phyloP scores from a whole-genome alignment of 2,113 vertebrate genomes.

The Gymnocephalus cernua region DNA sequence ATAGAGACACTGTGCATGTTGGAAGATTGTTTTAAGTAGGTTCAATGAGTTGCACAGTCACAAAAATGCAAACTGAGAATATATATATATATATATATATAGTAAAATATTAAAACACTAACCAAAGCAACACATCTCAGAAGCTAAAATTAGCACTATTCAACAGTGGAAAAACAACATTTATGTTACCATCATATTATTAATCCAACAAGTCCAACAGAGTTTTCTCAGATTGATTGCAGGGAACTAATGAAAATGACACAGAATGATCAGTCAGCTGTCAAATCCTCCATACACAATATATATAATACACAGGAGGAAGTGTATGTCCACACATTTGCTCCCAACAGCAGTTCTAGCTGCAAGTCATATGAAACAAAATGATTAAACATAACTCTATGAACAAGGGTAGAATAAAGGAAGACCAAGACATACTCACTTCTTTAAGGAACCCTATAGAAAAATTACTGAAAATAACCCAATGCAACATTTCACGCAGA shows the following conservation, averaged over 20 bases:
- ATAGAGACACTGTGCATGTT: neutral
- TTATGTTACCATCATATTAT: neutral
- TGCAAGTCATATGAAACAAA: neutral
- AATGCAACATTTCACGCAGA: too few species aligned
- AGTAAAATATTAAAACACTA: neutral
- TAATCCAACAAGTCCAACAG: neutral
- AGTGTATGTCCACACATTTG: slow-evolving; percentile 14
- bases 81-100: too few species aligned
- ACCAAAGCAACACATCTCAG: neutral
- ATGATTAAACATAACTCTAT: neutral
- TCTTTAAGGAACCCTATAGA: neutral
- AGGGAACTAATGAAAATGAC: neutral
- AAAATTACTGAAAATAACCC: neutral
- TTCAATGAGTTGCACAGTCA: slow-evolving; percentile 7
- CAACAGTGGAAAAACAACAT: neutral
- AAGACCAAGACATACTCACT: neutral
- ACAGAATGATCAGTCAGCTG: neutral
- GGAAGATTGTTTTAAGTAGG: neutral
- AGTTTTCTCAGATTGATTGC: neutral
- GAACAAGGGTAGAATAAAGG: neutral
- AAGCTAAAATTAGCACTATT: neutral
- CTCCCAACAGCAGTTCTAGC: slow-evolving; percentile 4
- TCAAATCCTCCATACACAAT: neutral
- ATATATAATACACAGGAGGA: neutral
- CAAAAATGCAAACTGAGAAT: neutral